Base-by-base conservation (phyloP, 30 jellyfish, hydroid and myxozoan genomes). In the Hydractinia symbiolongicarpus region DNA sequence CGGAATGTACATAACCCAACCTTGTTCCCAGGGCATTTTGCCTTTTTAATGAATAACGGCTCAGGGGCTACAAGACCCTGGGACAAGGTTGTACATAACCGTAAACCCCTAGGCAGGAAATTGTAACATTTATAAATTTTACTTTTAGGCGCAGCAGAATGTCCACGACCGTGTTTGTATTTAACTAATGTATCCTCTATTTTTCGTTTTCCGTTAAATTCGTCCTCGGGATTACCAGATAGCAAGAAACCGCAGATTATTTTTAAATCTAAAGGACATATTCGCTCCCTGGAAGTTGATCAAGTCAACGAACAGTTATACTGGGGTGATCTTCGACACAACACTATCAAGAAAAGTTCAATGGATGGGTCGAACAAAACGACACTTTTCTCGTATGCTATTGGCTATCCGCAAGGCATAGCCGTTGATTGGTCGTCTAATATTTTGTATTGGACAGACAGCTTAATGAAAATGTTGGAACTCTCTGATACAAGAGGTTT, bases 391-490 rank as follows among this genome's bases (percentile, higher is more conserved):
- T 61, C 83, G 52, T 86, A 86, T 76, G 96, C 94, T 14, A 83
- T 83, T 54, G 85, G 95, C 53, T 75, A 82, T 61, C 79, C 90
- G 58, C 88, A 86, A 66, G 98, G 98, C 56, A 53, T 94, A 9
- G 91, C 96, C 4, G 94, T 73, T 54, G 99, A 94, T 71, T 94
- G 99, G 99, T 85, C 84, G 19, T 79, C 99, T 14, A 86, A 87
- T 67, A 86, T 82, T 72, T 73, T 94, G 8, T 94, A 94, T 74
- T 94, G 96, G 96, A 88, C 96, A 8, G 99, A 94, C 83, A 84
- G 86, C 61, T 60, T 86, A 81, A 90, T 89, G 72, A 86, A 94
- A n/a, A 61, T 95, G 88, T 84, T 94, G 44, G 96, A 82, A 61
- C 92, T 88, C 7, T 88, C 96, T 57, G 72, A 77, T 14, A 61